Evolutionary conservation across 2,888 invertebrate species (phyloP), one percentile per base, ranked within the genome.

Genomic region (Hydroisotoma schaefferi): DNA sequence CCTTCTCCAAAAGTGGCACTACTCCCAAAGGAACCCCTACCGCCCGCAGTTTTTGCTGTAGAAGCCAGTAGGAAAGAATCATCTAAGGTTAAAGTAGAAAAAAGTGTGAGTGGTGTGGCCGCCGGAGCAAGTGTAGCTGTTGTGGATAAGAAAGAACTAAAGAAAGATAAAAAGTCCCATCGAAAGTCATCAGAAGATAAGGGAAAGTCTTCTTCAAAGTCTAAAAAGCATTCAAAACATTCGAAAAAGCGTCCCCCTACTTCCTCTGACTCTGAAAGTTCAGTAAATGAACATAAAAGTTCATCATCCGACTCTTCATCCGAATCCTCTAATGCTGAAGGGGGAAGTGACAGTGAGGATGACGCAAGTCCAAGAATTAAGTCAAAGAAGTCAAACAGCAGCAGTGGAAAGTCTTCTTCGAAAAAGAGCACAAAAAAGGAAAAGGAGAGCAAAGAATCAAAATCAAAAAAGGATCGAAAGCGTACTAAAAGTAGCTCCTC

Each of bases 131-230:
- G 23, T 28, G 15, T 20, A 25, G 2, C 20, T 38, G 23, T 46
- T 27, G 18, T n/a, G n/a, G n/a, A 48, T 8, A 56, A 49, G 23
- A 56, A 15, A 23, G 53, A 29, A 8, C 3, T 22, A 28, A 27
- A 8, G 44, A 54, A 43, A 18, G 43, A 26, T 12, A 57, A 26
- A 15, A 18, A 6, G 6, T 8, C 22, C 18, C 22, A 40, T 2
- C 25, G 27, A 2, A 77, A 59, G 46, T 29, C 76, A 52, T 75
- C 76, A 25, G 77, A 77, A 59, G 70, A 73, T 20, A 55, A 67
- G 18, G 67, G 63, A 53, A 23, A 38, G 3, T 33, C 49, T 12
- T 60, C 64, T 1, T 56, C 59, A 12, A 65, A 63, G 12, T 48
- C 44, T 12, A 68, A 65, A 33, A 54, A 61, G n/a, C 65, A 61